These are phyloP conservation scores for Caradrina kadenii DNA, from an alignment of 2,888 invertebrate genomes.

Conservation along the genomic window DNA sequence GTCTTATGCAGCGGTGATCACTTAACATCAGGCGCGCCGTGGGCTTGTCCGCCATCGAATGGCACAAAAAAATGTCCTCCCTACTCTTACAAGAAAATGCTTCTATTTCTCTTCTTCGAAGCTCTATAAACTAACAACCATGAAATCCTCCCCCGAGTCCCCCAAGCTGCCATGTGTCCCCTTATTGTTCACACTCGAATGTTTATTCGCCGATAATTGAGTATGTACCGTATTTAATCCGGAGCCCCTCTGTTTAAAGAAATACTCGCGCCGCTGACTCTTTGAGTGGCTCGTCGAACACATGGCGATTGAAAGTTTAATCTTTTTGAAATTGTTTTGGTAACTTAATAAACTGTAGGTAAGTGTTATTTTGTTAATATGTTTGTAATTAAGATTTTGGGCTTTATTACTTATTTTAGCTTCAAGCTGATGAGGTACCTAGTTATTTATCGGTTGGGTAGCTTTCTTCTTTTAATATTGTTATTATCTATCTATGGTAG, in stretches of 20 bases:
- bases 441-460: too few relatives aligned
- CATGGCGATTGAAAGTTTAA: constrained; percentile 77
- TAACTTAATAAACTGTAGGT: constrained; percentile 33
- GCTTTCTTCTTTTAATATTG: too few relatives aligned
- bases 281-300: constrained; percentile 75
- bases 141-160: constrained; percentile 32
- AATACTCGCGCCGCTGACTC: constrained; percentile 76
- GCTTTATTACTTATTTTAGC: neutral
- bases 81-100: neutral
- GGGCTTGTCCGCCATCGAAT: too few relatives aligned
- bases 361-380: neutral
- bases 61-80: too few relatives aligned
- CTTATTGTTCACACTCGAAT: constrained; percentile 72
- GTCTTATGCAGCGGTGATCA: too few relatives aligned
- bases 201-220: constrained; percentile 86
- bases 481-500: too few relatives aligned
- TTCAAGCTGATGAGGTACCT: too few relatives aligned
- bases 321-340: constrained; percentile 56
- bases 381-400: constrained; percentile 8
- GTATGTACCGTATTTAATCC: constrained; percentile 71
- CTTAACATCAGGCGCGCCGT: too few relatives aligned
- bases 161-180: constrained; percentile 51
- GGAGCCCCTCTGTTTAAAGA: constrained; percentile 78
- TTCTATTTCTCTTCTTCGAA: neutral
- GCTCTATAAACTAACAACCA: constrained; percentile 42